Evolutionary conservation across 2,888 invertebrate species (phyloP).

Genomic region (Sesamia inferens): DNA sequence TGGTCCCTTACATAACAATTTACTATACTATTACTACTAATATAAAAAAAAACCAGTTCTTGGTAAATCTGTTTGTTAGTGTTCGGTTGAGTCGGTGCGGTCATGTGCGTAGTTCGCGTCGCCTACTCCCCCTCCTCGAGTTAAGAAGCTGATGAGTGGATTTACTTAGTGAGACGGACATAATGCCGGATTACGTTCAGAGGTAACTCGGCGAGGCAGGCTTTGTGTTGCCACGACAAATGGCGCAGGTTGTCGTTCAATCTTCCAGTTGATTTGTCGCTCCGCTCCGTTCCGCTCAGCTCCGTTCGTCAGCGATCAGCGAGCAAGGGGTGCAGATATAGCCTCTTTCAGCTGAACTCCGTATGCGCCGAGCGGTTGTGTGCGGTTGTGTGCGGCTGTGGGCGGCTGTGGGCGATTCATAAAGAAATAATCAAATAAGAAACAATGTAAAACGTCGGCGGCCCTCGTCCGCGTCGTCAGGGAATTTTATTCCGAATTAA

Average conservation of each 20-base stretch:
- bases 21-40: no score
- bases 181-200: slow-evolving; percentile 18
- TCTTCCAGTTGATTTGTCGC: slow-evolving; percentile 27
- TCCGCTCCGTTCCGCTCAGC: slow-evolving; percentile 6
- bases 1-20: no score
- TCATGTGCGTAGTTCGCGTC: not conserved
- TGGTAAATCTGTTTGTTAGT: no score
- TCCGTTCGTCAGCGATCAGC: not conserved
- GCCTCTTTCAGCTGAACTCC: slow-evolving; percentile 12
- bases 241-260: slow-evolving; percentile 18
- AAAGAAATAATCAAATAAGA: slow-evolving; percentile 30
- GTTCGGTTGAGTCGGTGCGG: no score
- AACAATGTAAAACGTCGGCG: slow-evolving; percentile 42
- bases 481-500: slow-evolving; percentile 53
- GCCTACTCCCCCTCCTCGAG: not conserved
- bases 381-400: no score
- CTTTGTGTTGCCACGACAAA: slow-evolving; percentile 22
- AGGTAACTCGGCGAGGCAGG: slow-evolving; percentile 3
- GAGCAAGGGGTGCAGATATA: slow-evolving; percentile 5
- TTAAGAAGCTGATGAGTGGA: slow-evolving; percentile 24
- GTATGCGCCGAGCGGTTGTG: not conserved
- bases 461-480: slow-evolving; percentile 16
- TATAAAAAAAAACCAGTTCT: no score
- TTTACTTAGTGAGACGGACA: slow-evolving; percentile 14
- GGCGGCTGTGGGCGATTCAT: slow-evolving; percentile 9